phyloP scores from a whole-genome alignment of 2,888 invertebrate genomes.

The Tetragnatha montana region DNA sequence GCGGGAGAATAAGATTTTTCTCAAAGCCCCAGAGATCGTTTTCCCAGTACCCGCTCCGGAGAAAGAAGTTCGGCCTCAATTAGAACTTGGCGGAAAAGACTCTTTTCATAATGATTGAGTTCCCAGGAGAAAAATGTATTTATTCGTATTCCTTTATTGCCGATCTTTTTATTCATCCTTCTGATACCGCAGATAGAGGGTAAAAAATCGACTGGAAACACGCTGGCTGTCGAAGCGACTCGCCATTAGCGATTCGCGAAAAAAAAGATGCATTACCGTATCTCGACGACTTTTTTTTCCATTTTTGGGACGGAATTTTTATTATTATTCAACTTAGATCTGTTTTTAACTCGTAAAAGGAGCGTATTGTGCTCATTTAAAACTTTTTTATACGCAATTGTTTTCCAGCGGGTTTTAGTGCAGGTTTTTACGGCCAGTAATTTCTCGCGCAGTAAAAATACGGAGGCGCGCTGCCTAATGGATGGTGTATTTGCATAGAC shows the following conservation, averaged over 20 bases:
- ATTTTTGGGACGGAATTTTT: slow-evolving; percentile 17
- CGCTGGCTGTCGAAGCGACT: slow-evolving; percentile 9
- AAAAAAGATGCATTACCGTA: slow-evolving; percentile 45
- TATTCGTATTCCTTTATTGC: slow-evolving; percentile 51
- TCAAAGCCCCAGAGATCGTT: slow-evolving; percentile 44
- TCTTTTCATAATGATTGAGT: slow-evolving; percentile 56
- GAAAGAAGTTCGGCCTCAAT: slow-evolving; percentile 53
- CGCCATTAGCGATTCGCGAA: slow-evolving; percentile 36
- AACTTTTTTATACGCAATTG: slow-evolving; percentile 45
- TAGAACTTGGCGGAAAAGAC: slow-evolving; percentile 51
- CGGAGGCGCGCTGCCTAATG: not conserved
- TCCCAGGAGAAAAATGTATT: slow-evolving; percentile 44
- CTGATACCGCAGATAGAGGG: slow-evolving; percentile 3
- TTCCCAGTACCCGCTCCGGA: slow-evolving; percentile 18
- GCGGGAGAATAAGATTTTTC: slow-evolving; percentile 41
- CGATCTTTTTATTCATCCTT: slow-evolving; percentile 21
- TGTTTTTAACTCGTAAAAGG: slow-evolving; percentile 54
- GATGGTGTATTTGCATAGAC: too few relatives aligned
- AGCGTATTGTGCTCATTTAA: slow-evolving; percentile 43
- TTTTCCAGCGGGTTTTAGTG: slow-evolving; percentile 36
- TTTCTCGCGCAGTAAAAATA: slow-evolving; percentile 14
- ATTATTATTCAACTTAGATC: slow-evolving; percentile 50
- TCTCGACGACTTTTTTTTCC: slow-evolving; percentile 16
- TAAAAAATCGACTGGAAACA: slow-evolving; percentile 32
- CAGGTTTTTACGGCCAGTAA: slow-evolving; percentile 1